phyloP scores from a whole-genome alignment of 1,140 invertebrate species.

The Panagrolaimus sp. region DNA sequence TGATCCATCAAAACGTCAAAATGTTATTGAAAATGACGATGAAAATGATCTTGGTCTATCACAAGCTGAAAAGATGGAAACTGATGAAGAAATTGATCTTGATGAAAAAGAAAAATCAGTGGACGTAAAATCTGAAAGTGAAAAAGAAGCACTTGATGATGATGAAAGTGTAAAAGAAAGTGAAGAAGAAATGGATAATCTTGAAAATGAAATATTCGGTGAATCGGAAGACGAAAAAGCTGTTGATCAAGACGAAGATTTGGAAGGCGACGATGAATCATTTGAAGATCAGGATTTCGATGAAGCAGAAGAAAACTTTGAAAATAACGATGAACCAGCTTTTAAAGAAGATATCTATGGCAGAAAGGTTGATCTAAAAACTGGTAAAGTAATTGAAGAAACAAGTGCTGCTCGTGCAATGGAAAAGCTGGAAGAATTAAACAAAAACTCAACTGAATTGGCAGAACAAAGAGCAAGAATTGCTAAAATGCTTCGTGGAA shows the following conservation, averaged over 20 bases:
- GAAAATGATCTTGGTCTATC: slow-evolving; percentile 11
- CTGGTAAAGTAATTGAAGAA: slow-evolving; percentile 21
- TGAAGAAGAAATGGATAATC: background rate
- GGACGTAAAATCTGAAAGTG: background rate
- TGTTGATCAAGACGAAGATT: slow-evolving; percentile 6
- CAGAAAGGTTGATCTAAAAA: slow-evolving; percentile 24
- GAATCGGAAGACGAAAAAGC: background rate
- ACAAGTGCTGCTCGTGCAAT: slow-evolving; percentile 13
- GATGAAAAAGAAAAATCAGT: slow-evolving; percentile 15
- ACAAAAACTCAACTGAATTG: slow-evolving; percentile 20
- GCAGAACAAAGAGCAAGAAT: slow-evolving; percentile 10
- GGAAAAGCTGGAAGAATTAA: slow-evolving; percentile 25
- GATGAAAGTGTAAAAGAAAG: background rate
- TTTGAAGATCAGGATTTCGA: slow-evolving; percentile 12
- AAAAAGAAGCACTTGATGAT: background rate
- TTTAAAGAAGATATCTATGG: slow-evolving; percentile 28
- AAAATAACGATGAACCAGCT: slow-evolving; percentile 21
- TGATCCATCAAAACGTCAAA: slow-evolving; percentile 1
- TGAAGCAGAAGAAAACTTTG: slow-evolving; percentile 21
- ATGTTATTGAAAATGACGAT: slow-evolving; percentile 15
- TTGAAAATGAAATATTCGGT: background rate
- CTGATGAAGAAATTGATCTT: slow-evolving; percentile 17
- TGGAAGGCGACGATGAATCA: slow-evolving; percentile 14
- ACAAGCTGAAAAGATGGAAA: slow-evolving; percentile 1
- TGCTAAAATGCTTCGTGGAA: slow-evolving; percentile 21